A percentile compares a stretch with the other conserved stretches of the same genome.
These are phyloP conservation scores for Leptinotarsa texana DNA, from an alignment of 1,140 invertebrate genomes.

Conservation along the genomic window DNA sequence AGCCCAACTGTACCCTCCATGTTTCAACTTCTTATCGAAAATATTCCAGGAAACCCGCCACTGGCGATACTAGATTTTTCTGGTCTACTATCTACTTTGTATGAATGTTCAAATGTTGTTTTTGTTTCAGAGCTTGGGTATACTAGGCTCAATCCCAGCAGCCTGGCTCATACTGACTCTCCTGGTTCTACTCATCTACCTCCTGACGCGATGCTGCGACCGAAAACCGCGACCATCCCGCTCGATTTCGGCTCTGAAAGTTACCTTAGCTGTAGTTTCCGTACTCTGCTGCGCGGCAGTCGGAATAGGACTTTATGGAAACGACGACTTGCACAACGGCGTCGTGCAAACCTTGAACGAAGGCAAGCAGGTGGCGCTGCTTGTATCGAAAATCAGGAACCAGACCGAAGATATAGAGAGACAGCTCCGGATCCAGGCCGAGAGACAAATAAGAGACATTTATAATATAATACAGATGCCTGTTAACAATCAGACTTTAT, in stretches of 20 bases:
- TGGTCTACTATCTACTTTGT: too few species aligned
- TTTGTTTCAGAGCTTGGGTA: conserved; percentile 80
- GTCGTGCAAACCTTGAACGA: conserved; percentile 78
- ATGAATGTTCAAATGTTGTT: conserved; percentile 16
- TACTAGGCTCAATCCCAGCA: conserved; percentile 87
- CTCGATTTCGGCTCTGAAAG: conserved; percentile 84
- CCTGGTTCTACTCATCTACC: conserved; percentile 83
- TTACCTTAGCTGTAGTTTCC: conserved; percentile 79
- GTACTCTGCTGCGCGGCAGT: conserved; percentile 80
- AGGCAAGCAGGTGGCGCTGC: conserved; percentile 69
- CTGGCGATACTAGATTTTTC: too few species aligned
- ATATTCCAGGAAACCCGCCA: too few species aligned
- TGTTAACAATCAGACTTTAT: conserved; percentile 73
- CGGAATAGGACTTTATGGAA: conserved; percentile 84
- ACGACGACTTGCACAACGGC: conserved; percentile 91
- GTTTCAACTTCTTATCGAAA: too few species aligned
- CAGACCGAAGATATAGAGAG: conserved; percentile 59
- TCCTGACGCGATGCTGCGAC: conserved; percentile 92
- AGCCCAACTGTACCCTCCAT: too few species aligned
- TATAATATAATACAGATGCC: conserved; percentile 75
- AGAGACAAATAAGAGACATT: conserved; percentile 66
- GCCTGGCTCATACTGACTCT: conserved; percentile 88
- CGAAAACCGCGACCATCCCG: conserved; percentile 81
- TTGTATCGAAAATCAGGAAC: conserved; percentile 75
- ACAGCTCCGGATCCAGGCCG: conserved; percentile 47